Evolutionary conservation across 2,888 invertebrate genomes (phyloP), one percentile per base, ranked within the genome.

Genomic region (Rhagonycha lutea): DNA sequence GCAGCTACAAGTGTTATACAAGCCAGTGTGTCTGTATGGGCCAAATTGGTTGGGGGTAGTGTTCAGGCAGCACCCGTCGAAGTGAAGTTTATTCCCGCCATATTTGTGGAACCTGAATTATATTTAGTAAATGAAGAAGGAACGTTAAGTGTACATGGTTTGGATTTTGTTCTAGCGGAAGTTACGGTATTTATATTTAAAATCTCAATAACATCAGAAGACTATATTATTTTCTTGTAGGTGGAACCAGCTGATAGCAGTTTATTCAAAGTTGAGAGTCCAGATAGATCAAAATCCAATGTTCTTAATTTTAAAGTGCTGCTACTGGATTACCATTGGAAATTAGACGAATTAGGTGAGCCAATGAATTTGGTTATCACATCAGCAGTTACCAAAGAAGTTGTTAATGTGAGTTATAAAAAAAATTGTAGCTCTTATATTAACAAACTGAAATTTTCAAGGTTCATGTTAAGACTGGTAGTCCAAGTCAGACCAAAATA

Each of bases 91-190:
- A 79, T 86, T 71, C 88, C 89, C 0, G 85, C 85, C 0, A 74
- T 87, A 65, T 84, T 81, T 76, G 75, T 86, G 9, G 83, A 85
- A 14, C 73, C 77, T 10, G 84, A 86, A 65, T 76, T 84, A 14
- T 68, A 74, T 5, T 73, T 83, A 63, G 77, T 80, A 28, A 80
- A 79, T n/a, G 63, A 71, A 8, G 74, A 32, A 3, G 86, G 83
- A 2, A 82, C 82, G 60, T 78, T 91, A 62, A 82, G 85, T 23
- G 84, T 91, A 69, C 88, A 87, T 80, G 93, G 93, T 5, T 85
- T 92, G 71, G 89, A 89, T 67, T 87, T 88, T 82, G 90, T 92
- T 18, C 86, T 93, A 74, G 88, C 90, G 74, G 89, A 91, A 83
- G 85, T 92, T 67, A 86, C 88, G 85, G 91, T 91, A 85, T 79